Evolutionary conservation across 1,140 invertebrate genomes (phyloP).

Genomic region (Zaprionus capensis): DNA sequence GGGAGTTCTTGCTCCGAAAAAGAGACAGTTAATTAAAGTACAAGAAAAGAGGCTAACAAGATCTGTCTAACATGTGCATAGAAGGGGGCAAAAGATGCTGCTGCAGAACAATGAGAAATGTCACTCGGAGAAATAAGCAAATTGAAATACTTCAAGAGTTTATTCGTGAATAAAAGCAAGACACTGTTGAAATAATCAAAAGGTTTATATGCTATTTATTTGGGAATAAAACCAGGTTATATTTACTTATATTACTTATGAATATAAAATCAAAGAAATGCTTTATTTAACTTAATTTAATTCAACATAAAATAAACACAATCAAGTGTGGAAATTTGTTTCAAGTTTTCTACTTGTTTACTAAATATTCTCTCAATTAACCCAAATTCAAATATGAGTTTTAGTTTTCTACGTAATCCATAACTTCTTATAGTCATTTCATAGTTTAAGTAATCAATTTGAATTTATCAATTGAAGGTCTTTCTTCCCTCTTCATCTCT

Average conservation of each 20-base stretch:
- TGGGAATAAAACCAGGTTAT: too few relatives aligned
- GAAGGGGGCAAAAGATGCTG: neutral
- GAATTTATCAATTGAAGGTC: constrained; percentile 8
- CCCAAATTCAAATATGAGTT: too few relatives aligned
- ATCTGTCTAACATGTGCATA: neutral
- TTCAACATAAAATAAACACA: too few relatives aligned
- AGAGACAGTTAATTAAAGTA: constrained; percentile 25
- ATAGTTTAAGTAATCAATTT: neutral
- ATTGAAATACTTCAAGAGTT: neutral
- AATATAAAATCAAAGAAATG: too few relatives aligned
- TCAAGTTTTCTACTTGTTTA: constrained; percentile 13
- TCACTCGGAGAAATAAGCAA: neutral
- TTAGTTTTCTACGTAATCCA: too few relatives aligned
- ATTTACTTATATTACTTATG: too few relatives aligned
- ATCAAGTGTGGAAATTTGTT: neutral
- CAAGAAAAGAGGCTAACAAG: neutral
- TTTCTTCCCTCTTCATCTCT: neutral
- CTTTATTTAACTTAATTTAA: too few relatives aligned
- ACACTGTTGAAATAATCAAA: neutral
- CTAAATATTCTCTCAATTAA: constrained; percentile 39
- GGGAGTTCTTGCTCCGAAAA: neutral
- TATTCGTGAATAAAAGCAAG: neutral
- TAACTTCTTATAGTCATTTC: too few relatives aligned
- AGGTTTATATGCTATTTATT: neutral
- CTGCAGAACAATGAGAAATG: neutral